Percentiles rank a stretch among this genome's conserved stretches.
These are phyloP conservation scores for Ferrisia virgata DNA, from an alignment of 2,888 invertebrate species.

Conservation along the genomic window DNA sequence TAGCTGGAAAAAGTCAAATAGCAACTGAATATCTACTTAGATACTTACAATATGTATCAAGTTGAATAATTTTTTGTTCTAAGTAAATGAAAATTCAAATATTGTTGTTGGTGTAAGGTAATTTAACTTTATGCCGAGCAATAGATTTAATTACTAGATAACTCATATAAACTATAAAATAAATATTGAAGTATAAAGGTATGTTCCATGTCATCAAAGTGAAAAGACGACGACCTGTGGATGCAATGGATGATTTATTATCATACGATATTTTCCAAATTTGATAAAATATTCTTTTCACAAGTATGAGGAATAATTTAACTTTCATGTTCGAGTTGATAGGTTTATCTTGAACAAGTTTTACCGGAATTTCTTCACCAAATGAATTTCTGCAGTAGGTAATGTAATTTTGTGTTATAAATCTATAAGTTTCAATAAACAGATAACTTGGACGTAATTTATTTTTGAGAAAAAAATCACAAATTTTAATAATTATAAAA, in stretches of 20 bases:
- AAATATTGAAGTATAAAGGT: conserved; percentile 74
- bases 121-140: conserved; percentile 66
- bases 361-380: not conserved
- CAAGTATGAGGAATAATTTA: not conserved
- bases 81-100: too few species aligned
- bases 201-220: conserved; percentile 62
- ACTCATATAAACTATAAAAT: conserved; percentile 63
- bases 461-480: too few species aligned
- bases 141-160: conserved; percentile 70
- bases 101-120: conserved; percentile 51
- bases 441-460: too few species aligned
- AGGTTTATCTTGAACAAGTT: not conserved
- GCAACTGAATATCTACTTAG: too few species aligned
- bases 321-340: not conserved
- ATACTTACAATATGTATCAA: too few species aligned
- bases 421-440: too few species aligned
- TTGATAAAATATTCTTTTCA: not conserved
- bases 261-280: not conserved
- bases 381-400: not conserved
- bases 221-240: conserved; percentile 19
- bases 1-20: too few species aligned
- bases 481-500: too few species aligned
- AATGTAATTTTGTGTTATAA: not conserved
- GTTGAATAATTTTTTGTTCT: too few species aligned
- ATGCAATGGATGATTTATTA: not conserved